Evolutionary conservation across 2,113 vertebrate species (phyloP).

Genomic region (Manacus vitellinus): DNA sequence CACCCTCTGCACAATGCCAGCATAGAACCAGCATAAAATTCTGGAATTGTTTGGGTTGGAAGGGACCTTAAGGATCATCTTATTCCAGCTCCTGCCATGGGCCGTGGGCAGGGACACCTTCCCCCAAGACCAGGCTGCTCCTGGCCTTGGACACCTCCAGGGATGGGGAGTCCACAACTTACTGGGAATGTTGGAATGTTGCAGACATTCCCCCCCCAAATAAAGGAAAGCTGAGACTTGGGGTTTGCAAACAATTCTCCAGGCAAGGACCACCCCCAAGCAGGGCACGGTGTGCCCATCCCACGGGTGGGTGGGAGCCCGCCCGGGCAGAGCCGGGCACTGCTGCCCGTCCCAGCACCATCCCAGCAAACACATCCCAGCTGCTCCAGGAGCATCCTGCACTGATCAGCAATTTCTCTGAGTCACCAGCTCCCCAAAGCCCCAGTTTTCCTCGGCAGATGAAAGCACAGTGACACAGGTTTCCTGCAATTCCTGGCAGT

Average conservation of each 20-base stretch:
- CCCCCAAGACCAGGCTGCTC: background rate
- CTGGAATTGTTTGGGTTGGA: background rate
- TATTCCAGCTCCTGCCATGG: background rate
- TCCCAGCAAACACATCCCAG: background rate
- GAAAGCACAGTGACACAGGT: constrained; percentile 35
- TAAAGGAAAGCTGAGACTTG: background rate
- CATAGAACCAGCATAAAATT: background rate
- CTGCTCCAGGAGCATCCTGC: background rate
- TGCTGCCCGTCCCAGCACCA: background rate
- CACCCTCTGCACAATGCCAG: background rate
- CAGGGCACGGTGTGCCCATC: background rate
- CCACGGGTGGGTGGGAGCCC: background rate
- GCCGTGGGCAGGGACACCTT: background rate
- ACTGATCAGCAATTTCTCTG: background rate
- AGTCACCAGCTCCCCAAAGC: background rate
- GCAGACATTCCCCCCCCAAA: background rate
- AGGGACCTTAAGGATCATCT: background rate
- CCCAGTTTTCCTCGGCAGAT: background rate
- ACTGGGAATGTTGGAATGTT: background rate
- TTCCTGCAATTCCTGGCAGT: constrained; percentile 1
- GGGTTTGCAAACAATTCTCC: background rate
- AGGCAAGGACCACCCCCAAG: background rate
- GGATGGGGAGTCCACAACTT: background rate
- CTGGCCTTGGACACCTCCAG: background rate
- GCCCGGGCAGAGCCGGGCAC: background rate